phyloP scores from a whole-genome alignment of 2,113 vertebrate genomes.

The Protobothrops mucrosquamatus region DNA sequence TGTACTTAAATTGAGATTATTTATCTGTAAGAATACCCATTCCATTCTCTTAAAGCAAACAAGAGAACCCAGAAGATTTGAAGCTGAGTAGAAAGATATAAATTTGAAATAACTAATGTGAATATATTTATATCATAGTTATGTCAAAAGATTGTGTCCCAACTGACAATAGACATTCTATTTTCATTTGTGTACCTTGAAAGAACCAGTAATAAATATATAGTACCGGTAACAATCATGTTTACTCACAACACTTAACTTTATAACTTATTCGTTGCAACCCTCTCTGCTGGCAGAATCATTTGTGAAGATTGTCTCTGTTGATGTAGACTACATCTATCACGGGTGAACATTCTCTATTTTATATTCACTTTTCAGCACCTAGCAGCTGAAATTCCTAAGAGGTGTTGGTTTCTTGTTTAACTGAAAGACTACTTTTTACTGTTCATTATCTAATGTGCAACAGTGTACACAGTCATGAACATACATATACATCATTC shows the following conservation, averaged over 20 bases:
- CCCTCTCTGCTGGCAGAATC: not conserved
- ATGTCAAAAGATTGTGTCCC: not conserved
- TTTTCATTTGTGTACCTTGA: not conserved
- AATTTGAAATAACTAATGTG: too few species aligned
- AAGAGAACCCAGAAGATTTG: not conserved
- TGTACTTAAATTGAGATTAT: not conserved
- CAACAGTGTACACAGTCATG: not conserved
- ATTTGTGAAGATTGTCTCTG: not conserved
- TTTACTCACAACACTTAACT: not conserved
- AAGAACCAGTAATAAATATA: not conserved
- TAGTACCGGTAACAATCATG: not conserved
- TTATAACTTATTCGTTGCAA: not conserved
- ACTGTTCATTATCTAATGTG: not conserved
- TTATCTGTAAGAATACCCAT: not conserved
- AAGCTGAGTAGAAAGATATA: not conserved
- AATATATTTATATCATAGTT: not conserved
- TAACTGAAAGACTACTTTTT: not conserved
- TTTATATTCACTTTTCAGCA: not conserved
- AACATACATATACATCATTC: not conserved
- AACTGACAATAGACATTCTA: not conserved
- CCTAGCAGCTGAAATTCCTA: not conserved
- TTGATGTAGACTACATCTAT: not conserved
- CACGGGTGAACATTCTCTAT: not conserved
- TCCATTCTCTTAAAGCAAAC: not conserved
- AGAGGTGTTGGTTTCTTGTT: not conserved